phyloP scores from a whole-genome alignment of 1,140 invertebrate genomes.

The Pteromalus puparum region DNA sequence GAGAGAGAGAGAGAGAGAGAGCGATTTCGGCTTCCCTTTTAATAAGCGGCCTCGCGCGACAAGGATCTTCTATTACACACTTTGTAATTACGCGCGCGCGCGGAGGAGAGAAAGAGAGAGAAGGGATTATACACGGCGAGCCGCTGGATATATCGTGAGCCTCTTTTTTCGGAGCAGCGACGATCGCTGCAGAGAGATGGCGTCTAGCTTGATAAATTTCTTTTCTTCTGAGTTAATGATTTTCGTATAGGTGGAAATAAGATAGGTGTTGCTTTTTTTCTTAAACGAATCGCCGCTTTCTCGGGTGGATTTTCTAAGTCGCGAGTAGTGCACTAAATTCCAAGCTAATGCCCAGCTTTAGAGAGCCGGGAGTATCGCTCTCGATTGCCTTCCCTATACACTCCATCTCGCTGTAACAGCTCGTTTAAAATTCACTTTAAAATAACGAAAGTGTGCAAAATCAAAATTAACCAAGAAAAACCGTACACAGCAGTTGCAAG shows the following conservation, averaged over 20 bases:
- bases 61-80: constrained; percentile 8
- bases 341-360: constrained; percentile 69
- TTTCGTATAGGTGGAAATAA: neutral
- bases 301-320: constrained; percentile 48
- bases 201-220: too few relatives aligned
- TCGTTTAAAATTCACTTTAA: too few relatives aligned
- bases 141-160: too few relatives aligned
- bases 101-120: neutral
- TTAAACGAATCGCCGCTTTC: neutral
- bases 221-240: too few relatives aligned
- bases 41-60: constrained; percentile 5
- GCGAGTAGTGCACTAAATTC: constrained; percentile 69
- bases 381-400: constrained; percentile 44
- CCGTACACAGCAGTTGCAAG: neutral
- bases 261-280: neutral
- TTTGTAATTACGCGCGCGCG: constrained; percentile 26
- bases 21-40: constrained; percentile 6
- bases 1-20: neutral
- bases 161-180: too few relatives aligned
- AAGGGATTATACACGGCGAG: too few relatives aligned
- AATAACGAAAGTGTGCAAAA: too few relatives aligned
- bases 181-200: too few relatives aligned
- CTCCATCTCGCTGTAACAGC: neutral
- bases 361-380: constrained; percentile 27
- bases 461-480: neutral